A percentile compares a stretch with the other conserved stretches of the same genome.
phyloP scores from a whole-genome alignment of 2,888 invertebrate genomes.

The Phengaris alcon region DNA sequence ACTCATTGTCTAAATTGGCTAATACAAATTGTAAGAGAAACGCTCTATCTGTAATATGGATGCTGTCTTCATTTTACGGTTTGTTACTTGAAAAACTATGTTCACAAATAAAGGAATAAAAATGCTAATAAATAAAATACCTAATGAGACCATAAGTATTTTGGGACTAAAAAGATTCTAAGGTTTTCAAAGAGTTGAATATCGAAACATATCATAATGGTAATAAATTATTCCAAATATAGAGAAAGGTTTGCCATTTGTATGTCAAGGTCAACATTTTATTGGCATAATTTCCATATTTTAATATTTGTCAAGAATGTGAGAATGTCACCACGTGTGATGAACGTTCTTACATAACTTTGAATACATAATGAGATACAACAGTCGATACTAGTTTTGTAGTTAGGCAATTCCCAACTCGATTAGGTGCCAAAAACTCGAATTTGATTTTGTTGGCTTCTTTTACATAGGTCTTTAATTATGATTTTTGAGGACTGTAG shows the following conservation, averaged over 20 bases:
- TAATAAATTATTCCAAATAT: constrained; percentile 16
- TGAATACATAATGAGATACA: background rate
- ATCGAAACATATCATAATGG: background rate
- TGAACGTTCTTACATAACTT: constrained; percentile 14
- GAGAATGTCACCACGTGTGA: constrained; percentile 16
- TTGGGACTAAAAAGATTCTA: no score
- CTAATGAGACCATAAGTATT: no score
- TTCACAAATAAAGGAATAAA: background rate
- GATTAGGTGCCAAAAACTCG: no score
- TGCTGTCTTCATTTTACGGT: background rate
- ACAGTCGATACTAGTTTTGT: background rate
- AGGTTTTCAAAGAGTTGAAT: background rate
- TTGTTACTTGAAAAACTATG: background rate
- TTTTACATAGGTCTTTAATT: no score
- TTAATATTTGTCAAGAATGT: constrained; percentile 33
- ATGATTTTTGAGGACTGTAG: no score
- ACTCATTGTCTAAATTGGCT: background rate
- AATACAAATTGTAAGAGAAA: background rate
- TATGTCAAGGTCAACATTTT: constrained; percentile 40
- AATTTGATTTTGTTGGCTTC: no score
- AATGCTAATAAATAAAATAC: no score
- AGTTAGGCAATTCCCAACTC: no score
- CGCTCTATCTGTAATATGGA: background rate
- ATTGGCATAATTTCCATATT: constrained; percentile 33
- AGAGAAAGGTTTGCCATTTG: constrained; percentile 36